Base-by-base conservation (phyloP, 2,113 vertebrate genomes). In the Machaerirhynchus nigripectus region DNA sequence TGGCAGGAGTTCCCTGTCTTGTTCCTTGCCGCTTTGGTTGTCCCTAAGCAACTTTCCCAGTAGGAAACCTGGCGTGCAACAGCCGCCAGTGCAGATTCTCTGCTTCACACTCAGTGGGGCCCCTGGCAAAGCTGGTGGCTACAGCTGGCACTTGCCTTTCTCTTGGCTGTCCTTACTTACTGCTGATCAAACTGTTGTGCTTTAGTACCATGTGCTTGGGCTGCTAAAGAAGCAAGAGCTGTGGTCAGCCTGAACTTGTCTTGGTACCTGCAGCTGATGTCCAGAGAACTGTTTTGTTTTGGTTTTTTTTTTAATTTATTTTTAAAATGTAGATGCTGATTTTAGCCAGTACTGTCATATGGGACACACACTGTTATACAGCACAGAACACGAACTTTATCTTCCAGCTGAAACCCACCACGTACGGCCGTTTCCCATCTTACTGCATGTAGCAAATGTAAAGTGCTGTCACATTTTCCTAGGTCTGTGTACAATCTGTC, bases 401-500 rank as follows among this genome's bases (percentile, higher is more conserved):
- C 67, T 89, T 74, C 70, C 47, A 78, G 39, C 56, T 5, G n/a
- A 89, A 95, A 31, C 37, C 26, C 71, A 31, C 56, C 31, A 40
- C 64, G 39, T 7, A 13, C 14, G 10, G 64, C 46, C 9, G 2
- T 89, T 91, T 89, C 71, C 71, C 16, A 0, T 57, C 53, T 91
- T 91, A 70, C 22, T 94, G 86, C 46, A 37, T 95, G 79, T 79
- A 84, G 37, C 70, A 49, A 57, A 63, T 64, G 47, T 78, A 27
- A 91, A 85, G 50, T 37, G 87, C 69, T 93, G 74, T 93, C 80
- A 78, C 68, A 4, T 93, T 96, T 96, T 95, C 81, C 64, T 60
- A 26, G 67, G 57, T 81, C 81, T 90, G 74, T 71, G 88, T 92
- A 67, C 81, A 95, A 64, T 95, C 94, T 97, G 92, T 90, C 85